Conservation (phyloP, 2,888 invertebrate genomes). For the Drosophila rubida region DNA sequence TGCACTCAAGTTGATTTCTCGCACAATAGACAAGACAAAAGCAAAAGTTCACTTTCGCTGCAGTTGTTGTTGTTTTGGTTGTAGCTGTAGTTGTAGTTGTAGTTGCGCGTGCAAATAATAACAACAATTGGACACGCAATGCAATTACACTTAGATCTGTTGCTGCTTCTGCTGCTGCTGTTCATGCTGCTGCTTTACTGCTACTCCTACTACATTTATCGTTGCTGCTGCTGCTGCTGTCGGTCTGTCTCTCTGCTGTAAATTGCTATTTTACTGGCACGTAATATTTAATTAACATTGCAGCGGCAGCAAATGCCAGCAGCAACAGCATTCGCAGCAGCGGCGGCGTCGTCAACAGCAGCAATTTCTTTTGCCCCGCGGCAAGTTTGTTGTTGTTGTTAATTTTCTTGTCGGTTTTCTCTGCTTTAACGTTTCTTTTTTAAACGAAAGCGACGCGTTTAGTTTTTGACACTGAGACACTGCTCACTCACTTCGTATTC, state of each 20-base stretch:
- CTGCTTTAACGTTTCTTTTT: constrained; percentile 49
- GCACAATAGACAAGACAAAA: constrained; percentile 53
- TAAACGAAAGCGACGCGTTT: constrained; percentile 74
- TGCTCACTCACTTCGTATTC: constrained; percentile 12
- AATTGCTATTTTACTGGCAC: constrained; percentile 70
- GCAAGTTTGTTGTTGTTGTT: constrained; percentile 38
- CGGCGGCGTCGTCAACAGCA: constrained; percentile 25
- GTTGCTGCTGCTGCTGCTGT: not conserved
- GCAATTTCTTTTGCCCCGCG: constrained; percentile 58
- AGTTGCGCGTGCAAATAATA: constrained; percentile 59
- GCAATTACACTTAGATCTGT: constrained; percentile 67
- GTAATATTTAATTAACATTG: constrained; percentile 75
- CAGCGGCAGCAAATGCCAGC: constrained; percentile 44
- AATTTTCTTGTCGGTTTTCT: constrained; percentile 32
- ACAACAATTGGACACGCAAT: constrained; percentile 70
- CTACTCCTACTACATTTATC: not conserved
- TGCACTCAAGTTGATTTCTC: constrained; percentile 45
- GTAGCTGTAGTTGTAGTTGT: not conserved
- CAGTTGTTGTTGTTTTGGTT: constrained; percentile 10
- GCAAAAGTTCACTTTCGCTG: constrained; percentile 79
- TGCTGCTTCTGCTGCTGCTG: constrained; percentile 22
- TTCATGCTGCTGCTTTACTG: constrained; percentile 6
- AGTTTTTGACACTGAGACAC: constrained; percentile 57
- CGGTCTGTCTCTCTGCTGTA: constrained; percentile 43
- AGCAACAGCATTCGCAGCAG: constrained; percentile 24